These are phyloP conservation scores for Ennomos erosarius DNA, from an alignment of 2,888 invertebrate species.

Conservation along the genomic window DNA sequence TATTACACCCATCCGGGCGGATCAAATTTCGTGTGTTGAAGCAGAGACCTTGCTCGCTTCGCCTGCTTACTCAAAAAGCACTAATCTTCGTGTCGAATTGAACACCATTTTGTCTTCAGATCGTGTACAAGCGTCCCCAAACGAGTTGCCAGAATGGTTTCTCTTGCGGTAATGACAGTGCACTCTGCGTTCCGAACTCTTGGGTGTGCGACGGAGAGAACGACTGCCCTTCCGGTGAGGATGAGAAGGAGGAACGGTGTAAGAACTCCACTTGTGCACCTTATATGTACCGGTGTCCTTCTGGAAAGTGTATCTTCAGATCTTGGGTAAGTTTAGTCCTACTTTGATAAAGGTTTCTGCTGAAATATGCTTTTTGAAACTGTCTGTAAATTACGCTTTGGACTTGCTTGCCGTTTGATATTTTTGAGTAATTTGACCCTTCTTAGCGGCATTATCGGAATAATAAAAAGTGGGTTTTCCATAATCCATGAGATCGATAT, in stretches of 20 bases:
- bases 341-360: no score
- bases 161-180: slow-evolving; percentile 66
- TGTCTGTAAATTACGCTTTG: no score
- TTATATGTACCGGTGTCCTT: slow-evolving; percentile 89
- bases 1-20: no score
- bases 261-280: slow-evolving; percentile 88
- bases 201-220: slow-evolving; percentile 93
- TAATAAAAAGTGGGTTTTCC: no score
- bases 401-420: no score
- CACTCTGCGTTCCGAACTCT: slow-evolving; percentile 89
- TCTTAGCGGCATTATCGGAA: no score
- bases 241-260: slow-evolving; percentile 88
- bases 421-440: no score
- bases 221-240: slow-evolving; percentile 91
- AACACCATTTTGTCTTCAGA: slow-evolving; percentile 33
- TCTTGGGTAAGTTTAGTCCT: slow-evolving; percentile 77
- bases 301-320: slow-evolving; percentile 82
- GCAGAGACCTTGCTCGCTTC: not conserved
- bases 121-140: slow-evolving; percentile 54
- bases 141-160: slow-evolving; percentile 65
- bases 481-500: no score
- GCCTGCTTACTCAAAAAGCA: no score
- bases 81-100: no score
- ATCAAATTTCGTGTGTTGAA: no score
- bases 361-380: no score